Percentiles rank a stretch among this genome's conserved stretches.
Conservation (phyloP, 23 tunicate genomes). For the Oikopleura dioica region DNA sequence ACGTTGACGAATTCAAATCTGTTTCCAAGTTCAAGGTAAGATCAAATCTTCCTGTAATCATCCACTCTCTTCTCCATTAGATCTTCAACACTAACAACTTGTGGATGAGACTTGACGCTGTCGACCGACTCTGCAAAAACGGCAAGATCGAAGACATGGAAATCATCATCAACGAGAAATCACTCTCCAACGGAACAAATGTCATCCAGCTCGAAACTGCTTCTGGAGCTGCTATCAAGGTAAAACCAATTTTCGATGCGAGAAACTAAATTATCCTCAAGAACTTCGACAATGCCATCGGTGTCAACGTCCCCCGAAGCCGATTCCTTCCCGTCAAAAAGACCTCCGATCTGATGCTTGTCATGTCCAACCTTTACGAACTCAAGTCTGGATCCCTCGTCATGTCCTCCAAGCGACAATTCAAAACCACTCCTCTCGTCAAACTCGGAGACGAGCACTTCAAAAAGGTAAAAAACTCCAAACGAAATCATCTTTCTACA, state of each 20-base stretch:
- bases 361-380: constrained; percentile 86
- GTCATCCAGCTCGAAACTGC: constrained; percentile 92
- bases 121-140: constrained; percentile 15
- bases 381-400: constrained; percentile 43
- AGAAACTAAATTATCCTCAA: no score
- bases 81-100: constrained; percentile 91
- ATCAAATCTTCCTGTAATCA: no score
- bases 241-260: no score
- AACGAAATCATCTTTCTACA: neutral
- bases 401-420: constrained; percentile 46
- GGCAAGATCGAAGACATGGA: constrained; percentile 44
- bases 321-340: constrained; percentile 88
- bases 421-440: constrained; percentile 69
- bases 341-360: constrained; percentile 71
- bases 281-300: constrained; percentile 66
- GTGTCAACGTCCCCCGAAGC: constrained; percentile 81
- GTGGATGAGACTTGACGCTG: constrained; percentile 57
- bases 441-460: constrained; percentile 85
- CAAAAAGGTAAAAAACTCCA: constrained; percentile 25
- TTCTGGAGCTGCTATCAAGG: constrained; percentile 80
- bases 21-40: constrained; percentile 93
- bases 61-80: no score
- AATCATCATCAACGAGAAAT: constrained; percentile 63
- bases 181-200: constrained; percentile 59
- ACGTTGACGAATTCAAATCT: constrained; percentile 74